These are phyloP conservation scores for Anniella stebbinsi DNA, from an alignment of 2,797 vertebrate genomes.

Conservation along the genomic window DNA sequence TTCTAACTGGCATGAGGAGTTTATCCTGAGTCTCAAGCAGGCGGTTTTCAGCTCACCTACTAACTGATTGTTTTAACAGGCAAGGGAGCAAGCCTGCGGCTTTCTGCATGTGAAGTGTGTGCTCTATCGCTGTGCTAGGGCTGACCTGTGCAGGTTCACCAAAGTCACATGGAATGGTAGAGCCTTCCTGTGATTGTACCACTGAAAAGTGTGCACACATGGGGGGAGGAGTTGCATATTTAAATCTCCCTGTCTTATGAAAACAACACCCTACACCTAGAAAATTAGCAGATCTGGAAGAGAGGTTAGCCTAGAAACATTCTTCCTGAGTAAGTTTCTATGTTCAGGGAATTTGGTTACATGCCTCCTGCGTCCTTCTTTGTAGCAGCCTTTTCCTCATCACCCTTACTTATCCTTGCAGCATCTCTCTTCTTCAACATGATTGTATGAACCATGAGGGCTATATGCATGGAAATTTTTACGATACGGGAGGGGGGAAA, in stretches of 20 bases:
- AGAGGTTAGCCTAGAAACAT: not conserved
- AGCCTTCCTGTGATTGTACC: not conserved
- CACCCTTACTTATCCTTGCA: not conserved
- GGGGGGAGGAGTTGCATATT: not conserved
- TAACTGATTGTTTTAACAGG: not conserved
- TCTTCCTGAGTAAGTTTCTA: not conserved
- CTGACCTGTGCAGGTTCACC: not conserved
- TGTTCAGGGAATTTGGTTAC: not conserved
- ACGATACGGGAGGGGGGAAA: not conserved
- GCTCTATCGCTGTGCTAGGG: not conserved
- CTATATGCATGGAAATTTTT: not conserved
- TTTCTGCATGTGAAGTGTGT: not conserved
- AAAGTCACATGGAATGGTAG: not conserved
- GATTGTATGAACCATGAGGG: not conserved
- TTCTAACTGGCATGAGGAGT: not conserved
- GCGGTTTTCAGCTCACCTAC: not conserved
- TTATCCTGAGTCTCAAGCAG: not conserved
- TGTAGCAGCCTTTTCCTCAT: not conserved
- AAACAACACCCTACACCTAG: not conserved
- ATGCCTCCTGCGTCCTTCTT: not conserved
- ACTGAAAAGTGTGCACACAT: too few species aligned
- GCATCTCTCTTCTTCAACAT: not conserved
- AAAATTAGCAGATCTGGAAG: not conserved
- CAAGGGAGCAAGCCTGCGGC: not conserved
- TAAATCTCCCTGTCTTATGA: not conserved